phyloP scores from a whole-genome alignment of 2,797 vertebrate genomes.

The Steatocranus sp. region DNA sequence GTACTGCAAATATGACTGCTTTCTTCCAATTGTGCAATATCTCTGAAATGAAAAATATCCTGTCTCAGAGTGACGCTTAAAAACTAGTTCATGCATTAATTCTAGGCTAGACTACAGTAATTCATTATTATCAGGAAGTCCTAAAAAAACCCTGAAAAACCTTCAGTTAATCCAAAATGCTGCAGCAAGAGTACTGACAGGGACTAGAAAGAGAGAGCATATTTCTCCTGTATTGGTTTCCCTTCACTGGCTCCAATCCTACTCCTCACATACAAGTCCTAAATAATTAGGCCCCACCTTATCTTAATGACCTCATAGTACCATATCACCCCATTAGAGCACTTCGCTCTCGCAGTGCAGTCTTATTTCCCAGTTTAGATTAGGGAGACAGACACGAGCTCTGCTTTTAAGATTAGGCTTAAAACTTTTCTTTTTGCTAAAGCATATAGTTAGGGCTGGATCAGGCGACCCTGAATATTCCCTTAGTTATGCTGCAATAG shows the following conservation, averaged over 20 bases:
- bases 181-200: neutral
- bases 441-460: neutral
- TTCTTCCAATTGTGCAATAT: neutral
- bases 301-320: neutral
- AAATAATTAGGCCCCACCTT: neutral
- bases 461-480: rapidly evolving
- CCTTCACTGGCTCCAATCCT: neutral
- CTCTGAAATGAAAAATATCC: neutral
- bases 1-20: neutral
- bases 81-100: neutral
- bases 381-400: rapidly evolving
- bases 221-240: neutral
- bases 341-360: neutral
- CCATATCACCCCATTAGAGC: neutral
- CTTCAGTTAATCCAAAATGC: neutral
- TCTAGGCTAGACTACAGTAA: neutral
- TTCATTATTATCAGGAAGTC: neutral
- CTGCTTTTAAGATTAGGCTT: neutral
- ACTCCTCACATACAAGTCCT: neutral
- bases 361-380: neutral
- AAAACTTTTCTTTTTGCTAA: neutral
- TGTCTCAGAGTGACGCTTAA: neutral
- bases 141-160: rapidly evolving
- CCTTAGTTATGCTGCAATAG: neutral
- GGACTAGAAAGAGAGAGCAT: neutral